Evolutionary conservation across 2,113 vertebrate genomes (phyloP).

Genomic region (Variabilichromis moorii): DNA sequence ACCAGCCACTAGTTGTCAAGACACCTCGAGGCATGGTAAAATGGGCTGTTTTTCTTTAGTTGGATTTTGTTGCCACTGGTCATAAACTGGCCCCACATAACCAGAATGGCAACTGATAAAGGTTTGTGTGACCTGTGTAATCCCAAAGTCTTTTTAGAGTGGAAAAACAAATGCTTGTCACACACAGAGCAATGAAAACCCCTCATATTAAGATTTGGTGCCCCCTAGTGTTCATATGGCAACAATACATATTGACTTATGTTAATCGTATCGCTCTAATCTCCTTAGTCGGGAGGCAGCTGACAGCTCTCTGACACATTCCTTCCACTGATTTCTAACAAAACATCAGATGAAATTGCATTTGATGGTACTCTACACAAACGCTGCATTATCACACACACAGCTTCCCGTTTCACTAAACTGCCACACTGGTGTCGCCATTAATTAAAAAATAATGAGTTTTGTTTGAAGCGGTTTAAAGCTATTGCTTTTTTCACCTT

Average conservation of each 20-base stretch:
- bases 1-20: background rate
- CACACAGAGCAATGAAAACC: background rate
- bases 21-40: background rate
- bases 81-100: background rate
- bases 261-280: slow-evolving; percentile 20
- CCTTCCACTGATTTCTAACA: background rate
- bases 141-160: background rate
- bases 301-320: slow-evolving; percentile 16
- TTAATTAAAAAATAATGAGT: background rate
- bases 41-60: background rate
- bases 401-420: background rate
- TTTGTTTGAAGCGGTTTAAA: background rate
- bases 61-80: background rate
- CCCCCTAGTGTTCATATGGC: background rate
- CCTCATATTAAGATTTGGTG: background rate
- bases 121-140: background rate
- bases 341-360: background rate
- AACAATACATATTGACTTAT: background rate
- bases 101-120: background rate
- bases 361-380: background rate
- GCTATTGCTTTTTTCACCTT: background rate
- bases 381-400: background rate
- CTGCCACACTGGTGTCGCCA: background rate
- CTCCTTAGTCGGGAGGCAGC: slow-evolving; percentile 17
- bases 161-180: background rate